Evolutionary conservation across 2,113 vertebrate species (phyloP).

Genomic region (Antechinus stuartii): DNA sequence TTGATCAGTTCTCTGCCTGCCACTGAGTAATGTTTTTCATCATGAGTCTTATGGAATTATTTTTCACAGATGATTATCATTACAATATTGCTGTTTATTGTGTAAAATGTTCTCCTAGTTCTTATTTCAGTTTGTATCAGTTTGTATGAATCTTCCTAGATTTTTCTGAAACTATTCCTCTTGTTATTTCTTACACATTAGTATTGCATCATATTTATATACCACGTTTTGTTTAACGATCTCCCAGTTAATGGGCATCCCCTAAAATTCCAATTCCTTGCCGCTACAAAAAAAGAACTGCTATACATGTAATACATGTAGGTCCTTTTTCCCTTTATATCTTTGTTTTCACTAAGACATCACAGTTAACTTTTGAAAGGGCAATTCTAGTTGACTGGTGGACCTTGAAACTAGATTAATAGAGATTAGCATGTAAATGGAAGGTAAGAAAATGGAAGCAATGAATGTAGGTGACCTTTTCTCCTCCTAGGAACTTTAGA

Average conservation of each 20-base stretch:
- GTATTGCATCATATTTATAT: not conserved
- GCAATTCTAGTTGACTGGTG: too few relatives aligned
- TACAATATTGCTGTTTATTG: not conserved
- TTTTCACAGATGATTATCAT: not conserved
- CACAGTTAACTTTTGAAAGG: too few relatives aligned
- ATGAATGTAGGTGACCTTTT: too few relatives aligned
- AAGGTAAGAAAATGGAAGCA: too few relatives aligned
- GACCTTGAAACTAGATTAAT: too few relatives aligned
- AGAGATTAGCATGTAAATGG: too few relatives aligned
- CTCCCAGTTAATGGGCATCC: not conserved
- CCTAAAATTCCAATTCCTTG: not conserved
- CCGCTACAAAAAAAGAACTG: not conserved
- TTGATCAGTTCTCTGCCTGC: not conserved
- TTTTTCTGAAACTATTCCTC: not conserved
- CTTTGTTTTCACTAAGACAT: too few relatives aligned
- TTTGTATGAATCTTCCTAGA: too few relatives aligned
- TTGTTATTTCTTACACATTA: not conserved
- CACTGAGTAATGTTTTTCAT: not conserved
- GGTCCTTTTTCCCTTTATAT: too few relatives aligned
- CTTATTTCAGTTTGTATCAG: not conserved
- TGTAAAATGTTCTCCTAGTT: not conserved
- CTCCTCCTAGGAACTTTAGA: too few relatives aligned
- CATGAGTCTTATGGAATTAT: not conserved
- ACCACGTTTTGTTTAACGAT: not conserved
- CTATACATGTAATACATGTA: not conserved